Evolutionary conservation across 2,888 invertebrate genomes (phyloP).

Genomic region (Lottia scabra): DNA sequence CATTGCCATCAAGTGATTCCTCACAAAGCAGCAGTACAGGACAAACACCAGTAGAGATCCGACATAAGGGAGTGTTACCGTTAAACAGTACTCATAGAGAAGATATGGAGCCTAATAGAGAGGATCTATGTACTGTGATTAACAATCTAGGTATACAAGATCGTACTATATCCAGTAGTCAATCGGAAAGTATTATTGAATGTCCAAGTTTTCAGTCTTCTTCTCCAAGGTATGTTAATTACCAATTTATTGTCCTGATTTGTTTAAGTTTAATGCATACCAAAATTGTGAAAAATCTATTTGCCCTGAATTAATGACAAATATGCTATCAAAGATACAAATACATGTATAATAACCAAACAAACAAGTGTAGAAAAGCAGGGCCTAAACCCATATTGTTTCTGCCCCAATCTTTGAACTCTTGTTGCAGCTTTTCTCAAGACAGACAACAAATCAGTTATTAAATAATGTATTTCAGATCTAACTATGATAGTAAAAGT

Average conservation of each 20-base stretch:
- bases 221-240: conserved; percentile 38
- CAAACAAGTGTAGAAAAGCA: too few species aligned
- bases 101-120: conserved; percentile 33
- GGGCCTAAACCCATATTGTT: too few species aligned
- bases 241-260: too few species aligned
- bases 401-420: too few species aligned
- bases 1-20: neutral
- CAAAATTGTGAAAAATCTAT: too few species aligned
- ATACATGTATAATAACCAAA: too few species aligned
- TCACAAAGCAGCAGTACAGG: conserved; percentile 16
- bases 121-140: conserved; percentile 47
- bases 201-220: conserved; percentile 62
- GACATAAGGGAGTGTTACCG: conserved; percentile 44
- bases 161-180: conserved; percentile 55
- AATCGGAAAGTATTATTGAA: conserved; percentile 63
- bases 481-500: neutral
- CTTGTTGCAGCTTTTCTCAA: too few species aligned
- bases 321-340: too few species aligned
- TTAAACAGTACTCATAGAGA: conserved; percentile 53
- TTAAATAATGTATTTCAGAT: neutral
- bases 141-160: conserved; percentile 50
- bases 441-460: too few species aligned
- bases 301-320: too few species aligned
- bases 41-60: conserved; percentile 46
- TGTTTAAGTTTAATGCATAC: too few species aligned